These are phyloP conservation scores for Drosophila tropicalis DNA, from an alignment of 1,140 invertebrate species.

Conservation along the genomic window DNA sequence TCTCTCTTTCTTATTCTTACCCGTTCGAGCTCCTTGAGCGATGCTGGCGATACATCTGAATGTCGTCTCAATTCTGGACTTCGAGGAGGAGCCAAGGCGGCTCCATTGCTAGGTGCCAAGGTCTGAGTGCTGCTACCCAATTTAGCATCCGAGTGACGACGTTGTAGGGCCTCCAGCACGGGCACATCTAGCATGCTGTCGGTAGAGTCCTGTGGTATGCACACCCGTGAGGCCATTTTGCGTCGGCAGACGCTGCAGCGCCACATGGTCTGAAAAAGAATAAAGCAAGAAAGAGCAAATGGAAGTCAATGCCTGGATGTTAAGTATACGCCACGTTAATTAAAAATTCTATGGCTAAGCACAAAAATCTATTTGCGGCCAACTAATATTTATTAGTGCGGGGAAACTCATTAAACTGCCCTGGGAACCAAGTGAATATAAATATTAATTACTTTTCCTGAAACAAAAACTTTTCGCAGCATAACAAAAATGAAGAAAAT, in stretches of 20 bases:
- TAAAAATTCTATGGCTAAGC: constrained; percentile 56
- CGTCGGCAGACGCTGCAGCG: constrained; percentile 91
- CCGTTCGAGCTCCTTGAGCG: constrained; percentile 92
- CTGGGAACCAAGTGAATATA: constrained; percentile 54
- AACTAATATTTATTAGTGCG: constrained; percentile 56
- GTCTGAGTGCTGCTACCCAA: constrained; percentile 85
- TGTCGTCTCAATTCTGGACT: constrained; percentile 91
- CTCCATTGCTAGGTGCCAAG: constrained; percentile 83
- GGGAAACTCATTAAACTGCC: constrained; percentile 30
- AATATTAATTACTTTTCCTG: constrained; percentile 75
- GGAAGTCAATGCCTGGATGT: constrained; percentile 45
- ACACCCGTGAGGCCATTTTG: constrained; percentile 89
- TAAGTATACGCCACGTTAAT: constrained; percentile 39
- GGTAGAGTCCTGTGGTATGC: constrained; percentile 89
- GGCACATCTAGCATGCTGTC: constrained; percentile 91
- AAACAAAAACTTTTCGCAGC: constrained; percentile 60
- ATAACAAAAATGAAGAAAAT: constrained; percentile 30
- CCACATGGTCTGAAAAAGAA: constrained; percentile 87
- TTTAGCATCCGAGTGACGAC: constrained; percentile 91
- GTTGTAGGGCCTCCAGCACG: constrained; percentile 88
- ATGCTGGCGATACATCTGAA: constrained; percentile 92
- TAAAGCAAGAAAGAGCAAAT: not conserved
- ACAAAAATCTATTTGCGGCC: constrained; percentile 52
- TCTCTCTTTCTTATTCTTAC: constrained; percentile 83
- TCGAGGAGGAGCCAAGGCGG: constrained; percentile 88